Evolutionary conservation across 2,888 invertebrate genomes (phyloP).

Genomic region (Melieria crassipennis): DNA sequence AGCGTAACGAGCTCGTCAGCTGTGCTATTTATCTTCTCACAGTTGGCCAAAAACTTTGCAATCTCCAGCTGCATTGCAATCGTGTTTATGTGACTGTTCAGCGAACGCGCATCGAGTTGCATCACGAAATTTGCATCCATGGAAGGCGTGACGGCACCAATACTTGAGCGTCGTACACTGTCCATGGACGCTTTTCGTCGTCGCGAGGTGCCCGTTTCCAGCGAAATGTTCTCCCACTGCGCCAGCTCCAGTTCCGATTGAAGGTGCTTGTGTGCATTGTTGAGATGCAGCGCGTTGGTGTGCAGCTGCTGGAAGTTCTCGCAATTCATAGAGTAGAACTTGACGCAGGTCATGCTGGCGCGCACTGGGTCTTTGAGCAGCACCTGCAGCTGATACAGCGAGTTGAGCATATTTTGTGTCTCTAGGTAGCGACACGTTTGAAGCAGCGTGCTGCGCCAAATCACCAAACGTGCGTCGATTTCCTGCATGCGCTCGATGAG

Average conservation of each 20-base stretch:
- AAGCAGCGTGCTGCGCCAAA: slow-evolving; percentile 78
- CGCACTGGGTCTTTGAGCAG: slow-evolving; percentile 78
- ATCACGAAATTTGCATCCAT: slow-evolving; percentile 68
- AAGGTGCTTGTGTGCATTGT: slow-evolving; percentile 74
- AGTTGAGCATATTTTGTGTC: slow-evolving; percentile 73
- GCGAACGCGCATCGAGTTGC: slow-evolving; percentile 76
- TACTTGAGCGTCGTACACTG: slow-evolving; percentile 47
- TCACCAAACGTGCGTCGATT: slow-evolving; percentile 73
- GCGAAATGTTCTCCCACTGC: slow-evolving; percentile 68
- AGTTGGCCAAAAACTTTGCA: slow-evolving; percentile 75
- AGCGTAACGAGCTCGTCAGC: slow-evolving; percentile 48
- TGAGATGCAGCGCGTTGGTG: slow-evolving; percentile 67
- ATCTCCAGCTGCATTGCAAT: slow-evolving; percentile 85
- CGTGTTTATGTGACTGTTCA: slow-evolving; percentile 81
- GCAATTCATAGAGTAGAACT: slow-evolving; percentile 75
- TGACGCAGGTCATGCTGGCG: slow-evolving; percentile 82
- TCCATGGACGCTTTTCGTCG: slow-evolving; percentile 31
- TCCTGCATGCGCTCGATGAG: slow-evolving; percentile 74
- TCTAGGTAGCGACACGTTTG: slow-evolving; percentile 78
- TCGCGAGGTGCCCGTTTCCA: slow-evolving; percentile 43
- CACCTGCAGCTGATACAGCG: slow-evolving; percentile 79
- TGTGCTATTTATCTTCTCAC: slow-evolving; percentile 66
- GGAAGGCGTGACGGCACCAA: slow-evolving; percentile 36
- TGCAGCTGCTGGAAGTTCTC: slow-evolving; percentile 70
- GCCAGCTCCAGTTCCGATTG: slow-evolving; percentile 71